Percentiles rank a stretch among this genome's conserved stretches.
Evolutionary conservation across 2,888 invertebrate genomes (phyloP).

Genomic region (Drosophila lacicola): DNA sequence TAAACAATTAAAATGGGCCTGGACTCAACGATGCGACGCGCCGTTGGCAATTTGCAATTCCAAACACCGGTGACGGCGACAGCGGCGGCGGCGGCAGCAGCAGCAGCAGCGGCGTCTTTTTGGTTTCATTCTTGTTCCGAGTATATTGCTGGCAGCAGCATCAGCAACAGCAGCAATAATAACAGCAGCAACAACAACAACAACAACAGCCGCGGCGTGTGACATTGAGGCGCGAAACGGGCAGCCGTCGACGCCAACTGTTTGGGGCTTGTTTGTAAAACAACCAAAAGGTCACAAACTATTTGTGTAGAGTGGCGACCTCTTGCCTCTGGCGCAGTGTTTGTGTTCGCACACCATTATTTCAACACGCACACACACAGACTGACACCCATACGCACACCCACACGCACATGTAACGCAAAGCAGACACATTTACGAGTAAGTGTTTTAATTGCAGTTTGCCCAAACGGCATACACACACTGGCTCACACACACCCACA

Average conservation of each 20-base stretch:
- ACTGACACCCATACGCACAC: slow-evolving; percentile 21
- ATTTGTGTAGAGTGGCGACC: slow-evolving; percentile 76
- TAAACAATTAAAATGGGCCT: slow-evolving; percentile 80
- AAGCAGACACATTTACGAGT: slow-evolving; percentile 61
- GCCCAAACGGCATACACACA: slow-evolving; percentile 60
- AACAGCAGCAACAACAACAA: slow-evolving; percentile 12
- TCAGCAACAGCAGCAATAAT: slow-evolving; percentile 22
- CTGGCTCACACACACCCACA: slow-evolving; percentile 16
- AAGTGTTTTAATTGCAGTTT: slow-evolving; percentile 78
- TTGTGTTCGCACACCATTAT: slow-evolving; percentile 64
- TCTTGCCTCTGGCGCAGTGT: slow-evolving; percentile 61
- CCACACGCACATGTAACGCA: slow-evolving; percentile 24
- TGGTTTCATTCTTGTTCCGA: slow-evolving; percentile 25
- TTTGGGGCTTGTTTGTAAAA: slow-evolving; percentile 80
- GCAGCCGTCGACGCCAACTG: slow-evolving; percentile 48
- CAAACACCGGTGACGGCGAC: slow-evolving; percentile 61
- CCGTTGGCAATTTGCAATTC: slow-evolving; percentile 80
- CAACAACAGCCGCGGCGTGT: slow-evolving; percentile 44
- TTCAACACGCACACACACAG: slow-evolving; percentile 44
- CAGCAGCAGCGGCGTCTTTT: slow-evolving; percentile 31
- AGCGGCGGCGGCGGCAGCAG: not conserved
- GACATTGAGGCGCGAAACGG: slow-evolving; percentile 69
- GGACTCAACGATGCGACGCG: slow-evolving; percentile 67
- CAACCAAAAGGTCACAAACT: slow-evolving; percentile 83
- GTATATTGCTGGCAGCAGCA: slow-evolving; percentile 26